Evolutionary conservation across 2,797 vertebrate genomes (phyloP).

Genomic region (Helostoma temminkii): DNA sequence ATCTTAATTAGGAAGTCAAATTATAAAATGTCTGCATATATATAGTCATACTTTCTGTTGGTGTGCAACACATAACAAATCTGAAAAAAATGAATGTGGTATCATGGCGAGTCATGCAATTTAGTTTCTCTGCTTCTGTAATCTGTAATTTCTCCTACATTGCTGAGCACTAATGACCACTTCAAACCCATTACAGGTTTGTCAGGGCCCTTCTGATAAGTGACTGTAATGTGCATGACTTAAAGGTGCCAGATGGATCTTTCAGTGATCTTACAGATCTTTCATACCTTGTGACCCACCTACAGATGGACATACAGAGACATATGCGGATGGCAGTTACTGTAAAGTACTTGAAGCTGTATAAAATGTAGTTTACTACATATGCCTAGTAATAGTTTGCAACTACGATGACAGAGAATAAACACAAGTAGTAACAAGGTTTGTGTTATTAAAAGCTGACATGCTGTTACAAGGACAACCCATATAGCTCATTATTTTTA

Average conservation of each 20-base stretch:
- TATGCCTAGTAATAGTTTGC: not conserved
- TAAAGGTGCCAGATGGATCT: constrained; percentile 27
- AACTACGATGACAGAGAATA: not conserved
- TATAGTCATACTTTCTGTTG: not conserved
- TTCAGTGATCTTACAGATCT: no score
- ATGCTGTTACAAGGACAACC: constrained; percentile 5
- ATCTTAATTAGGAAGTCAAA: constrained; percentile 20
- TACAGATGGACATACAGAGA: constrained; percentile 4
- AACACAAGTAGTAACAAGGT: not conserved
- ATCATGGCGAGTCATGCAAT: constrained; percentile 17
- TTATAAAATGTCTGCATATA: constrained; percentile 2
- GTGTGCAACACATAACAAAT: constrained; percentile 18
- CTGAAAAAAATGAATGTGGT: constrained; percentile 21
- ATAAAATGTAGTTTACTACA: not conserved
- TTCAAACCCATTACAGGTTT: constrained; percentile 72
- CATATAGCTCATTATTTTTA: constrained; percentile 27
- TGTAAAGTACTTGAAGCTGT: constrained; percentile 5
- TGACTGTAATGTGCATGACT: constrained; percentile 59
- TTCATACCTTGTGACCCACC: constrained; percentile 26
- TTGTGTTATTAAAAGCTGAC: constrained; percentile 16
- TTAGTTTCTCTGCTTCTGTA: constrained; percentile 47
- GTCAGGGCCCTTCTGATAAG: constrained; percentile 60
- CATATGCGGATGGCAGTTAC: constrained; percentile 1
- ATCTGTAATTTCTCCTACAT: constrained; percentile 64
- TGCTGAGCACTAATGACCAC: constrained; percentile 70